These are phyloP conservation scores for Emydoidea blandingii DNA, from an alignment of 2,797 vertebrate genomes.

Conservation along the genomic window DNA sequence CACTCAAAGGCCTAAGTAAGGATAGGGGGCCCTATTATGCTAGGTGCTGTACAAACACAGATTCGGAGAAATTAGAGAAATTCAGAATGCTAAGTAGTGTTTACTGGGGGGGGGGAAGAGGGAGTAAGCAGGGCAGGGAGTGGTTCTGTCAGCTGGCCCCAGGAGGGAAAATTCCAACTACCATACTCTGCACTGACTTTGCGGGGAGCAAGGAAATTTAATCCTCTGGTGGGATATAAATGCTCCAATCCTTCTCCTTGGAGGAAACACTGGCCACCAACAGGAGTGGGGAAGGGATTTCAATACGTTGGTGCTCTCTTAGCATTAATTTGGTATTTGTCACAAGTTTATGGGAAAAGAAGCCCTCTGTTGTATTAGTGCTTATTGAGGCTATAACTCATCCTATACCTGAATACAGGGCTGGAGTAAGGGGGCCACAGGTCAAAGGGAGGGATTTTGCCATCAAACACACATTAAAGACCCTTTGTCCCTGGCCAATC, in stretches of 20 bases:
- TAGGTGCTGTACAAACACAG: neutral
- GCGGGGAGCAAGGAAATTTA: neutral
- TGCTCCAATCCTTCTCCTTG: neutral
- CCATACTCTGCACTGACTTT: neutral
- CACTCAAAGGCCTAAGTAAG: neutral
- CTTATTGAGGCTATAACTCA: neutral
- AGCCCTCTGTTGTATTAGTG: neutral
- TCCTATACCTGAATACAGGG: accelerated
- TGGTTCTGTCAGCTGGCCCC: neutral
- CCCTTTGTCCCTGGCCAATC: neutral
- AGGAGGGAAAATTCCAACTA: neutral
- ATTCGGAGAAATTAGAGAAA: neutral
- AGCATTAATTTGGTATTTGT: neutral
- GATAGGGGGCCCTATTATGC: neutral
- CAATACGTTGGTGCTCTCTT: neutral
- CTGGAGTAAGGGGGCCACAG: neutral
- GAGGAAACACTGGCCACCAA: neutral
- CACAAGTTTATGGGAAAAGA: neutral
- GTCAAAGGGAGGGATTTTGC: neutral
- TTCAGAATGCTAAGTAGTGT: neutral
- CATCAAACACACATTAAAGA: neutral
- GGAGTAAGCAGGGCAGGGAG: neutral
- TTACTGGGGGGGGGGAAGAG: neutral
- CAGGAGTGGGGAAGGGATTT: neutral
- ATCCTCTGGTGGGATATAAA: neutral